Evolutionary conservation across 2,888 invertebrate genomes (phyloP), one percentile per base, ranked within the genome.

Genomic region (Rhorus exstirpatorius): DNA sequence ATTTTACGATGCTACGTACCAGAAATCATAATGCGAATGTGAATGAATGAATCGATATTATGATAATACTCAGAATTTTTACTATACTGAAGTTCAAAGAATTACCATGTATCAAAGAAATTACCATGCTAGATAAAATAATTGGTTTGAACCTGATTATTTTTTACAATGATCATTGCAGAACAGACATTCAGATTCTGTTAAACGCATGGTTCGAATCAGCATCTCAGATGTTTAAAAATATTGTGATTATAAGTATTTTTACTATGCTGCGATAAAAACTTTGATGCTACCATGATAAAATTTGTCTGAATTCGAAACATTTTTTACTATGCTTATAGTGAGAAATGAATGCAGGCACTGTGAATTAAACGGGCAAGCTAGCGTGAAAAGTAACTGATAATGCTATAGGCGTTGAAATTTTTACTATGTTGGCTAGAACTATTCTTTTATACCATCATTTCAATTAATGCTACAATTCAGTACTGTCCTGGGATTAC

Each of bases 31-130:
- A 41, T n/a, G 41, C 1, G n/a, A 41, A 2, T 31, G 31, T 31
- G 31, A 41, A 41, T 41, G 41, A 8, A 41, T 41, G 10, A n/a
- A 41, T 41, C 41, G 41, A 41, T 41, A 41, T 41, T 41, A 41
- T 41, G 41, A 31, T 41, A 41, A 41, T 41, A 41, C n/a, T 41
- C 41, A 41, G 41, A 41, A 41, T 41, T 41, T 41, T 41, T n/a
- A 41, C 41, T 41, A 41, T 41, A 10, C 41, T 41, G 41, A 41
- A 12, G n/a, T 41, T 41, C 8, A 41, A 10, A 35, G 7, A 6
- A 35, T 35, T 35, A n/a, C n/a, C n/a, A n/a, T 6, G 31, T 31
- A 31, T 31, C 31, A 31, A 31, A 41, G n/a, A 41, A 35, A 41
- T 41, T 41, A 41, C n/a, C 10, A 41, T 41, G 41, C 41, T 41